These are phyloP conservation scores for Bacillus rossius DNA, from an alignment of 1,140 invertebrate genomes.

Conservation along the genomic window DNA sequence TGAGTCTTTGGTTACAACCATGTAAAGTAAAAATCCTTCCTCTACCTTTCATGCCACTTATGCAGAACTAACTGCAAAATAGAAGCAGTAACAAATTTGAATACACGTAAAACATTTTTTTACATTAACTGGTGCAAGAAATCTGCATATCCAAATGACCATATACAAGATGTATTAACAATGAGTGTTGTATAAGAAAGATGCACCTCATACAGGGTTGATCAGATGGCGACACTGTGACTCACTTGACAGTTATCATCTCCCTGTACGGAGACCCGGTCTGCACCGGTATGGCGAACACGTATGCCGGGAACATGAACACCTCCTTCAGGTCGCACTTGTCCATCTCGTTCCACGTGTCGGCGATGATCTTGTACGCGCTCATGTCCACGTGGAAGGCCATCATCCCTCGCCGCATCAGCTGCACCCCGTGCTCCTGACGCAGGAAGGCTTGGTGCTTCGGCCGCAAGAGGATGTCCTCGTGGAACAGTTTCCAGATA, in stretches of 20 bases:
- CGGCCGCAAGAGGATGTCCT: neutral
- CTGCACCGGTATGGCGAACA: conserved; percentile 47
- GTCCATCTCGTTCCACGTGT: conserved; percentile 56
- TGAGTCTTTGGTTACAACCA: no score
- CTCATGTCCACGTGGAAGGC: conserved; percentile 1
- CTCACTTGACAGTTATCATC: conserved; percentile 37
- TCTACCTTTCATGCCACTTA: no score
- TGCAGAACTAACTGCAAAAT: no score
- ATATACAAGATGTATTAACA: no score
- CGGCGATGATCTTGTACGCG: conserved; percentile 56
- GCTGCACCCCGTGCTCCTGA: neutral
- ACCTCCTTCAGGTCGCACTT: conserved; percentile 60
- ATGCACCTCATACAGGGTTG: no score
- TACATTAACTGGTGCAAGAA: no score
- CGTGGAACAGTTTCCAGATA: neutral
- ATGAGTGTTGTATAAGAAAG: no score
- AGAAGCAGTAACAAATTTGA: no score
- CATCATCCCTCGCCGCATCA: neutral
- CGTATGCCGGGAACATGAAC: conserved; percentile 48
- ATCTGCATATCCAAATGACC: no score
- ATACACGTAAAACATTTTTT: no score
- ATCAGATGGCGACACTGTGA: no score
- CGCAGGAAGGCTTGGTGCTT: neutral
- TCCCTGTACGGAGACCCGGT: conserved; percentile 55
- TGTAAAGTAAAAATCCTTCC: no score